Conservation (phyloP, 2,797 vertebrate species). For the Brachyrhaphis roseni region DNA sequence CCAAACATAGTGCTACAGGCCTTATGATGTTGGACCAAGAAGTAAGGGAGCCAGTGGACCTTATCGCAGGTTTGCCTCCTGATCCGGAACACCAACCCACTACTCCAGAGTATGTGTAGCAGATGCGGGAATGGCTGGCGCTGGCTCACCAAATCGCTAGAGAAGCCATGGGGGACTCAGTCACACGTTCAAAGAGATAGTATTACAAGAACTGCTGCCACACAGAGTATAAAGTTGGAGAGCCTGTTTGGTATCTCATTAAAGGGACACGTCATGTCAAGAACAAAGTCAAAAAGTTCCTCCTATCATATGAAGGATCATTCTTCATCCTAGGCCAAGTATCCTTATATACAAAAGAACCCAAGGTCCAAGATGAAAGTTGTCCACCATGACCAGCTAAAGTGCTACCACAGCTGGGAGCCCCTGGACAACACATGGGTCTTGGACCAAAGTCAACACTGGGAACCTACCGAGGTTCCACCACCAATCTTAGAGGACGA, state of each 20-base stretch:
- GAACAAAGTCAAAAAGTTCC: slow-evolving; percentile 7
- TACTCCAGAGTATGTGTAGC: background rate
- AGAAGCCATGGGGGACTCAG: background rate
- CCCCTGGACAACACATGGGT: background rate
- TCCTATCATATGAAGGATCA: background rate
- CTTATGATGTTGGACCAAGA: slow-evolving; percentile 31
- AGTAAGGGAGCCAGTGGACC: slow-evolving; percentile 23
- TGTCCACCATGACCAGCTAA: slow-evolving; percentile 2
- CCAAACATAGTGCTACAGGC: background rate
- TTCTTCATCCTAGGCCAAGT: background rate
- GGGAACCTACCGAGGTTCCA: background rate
- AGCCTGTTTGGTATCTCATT: slow-evolving; percentile 1
- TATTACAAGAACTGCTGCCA: background rate
- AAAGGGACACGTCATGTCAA: background rate
- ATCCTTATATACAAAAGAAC: background rate
- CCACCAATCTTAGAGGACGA: too few species aligned
- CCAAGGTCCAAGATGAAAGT: background rate
- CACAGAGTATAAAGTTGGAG: background rate
- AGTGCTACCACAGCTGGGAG: background rate
- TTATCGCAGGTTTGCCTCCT: slow-evolving; percentile 7
- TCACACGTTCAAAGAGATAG: background rate
- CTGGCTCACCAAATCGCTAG: background rate
- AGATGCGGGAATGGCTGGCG: background rate
- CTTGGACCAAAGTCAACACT: background rate
- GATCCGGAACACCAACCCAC: background rate